Conservation (phyloP, 2,888 invertebrate genomes). For the Apamea anceps region DNA sequence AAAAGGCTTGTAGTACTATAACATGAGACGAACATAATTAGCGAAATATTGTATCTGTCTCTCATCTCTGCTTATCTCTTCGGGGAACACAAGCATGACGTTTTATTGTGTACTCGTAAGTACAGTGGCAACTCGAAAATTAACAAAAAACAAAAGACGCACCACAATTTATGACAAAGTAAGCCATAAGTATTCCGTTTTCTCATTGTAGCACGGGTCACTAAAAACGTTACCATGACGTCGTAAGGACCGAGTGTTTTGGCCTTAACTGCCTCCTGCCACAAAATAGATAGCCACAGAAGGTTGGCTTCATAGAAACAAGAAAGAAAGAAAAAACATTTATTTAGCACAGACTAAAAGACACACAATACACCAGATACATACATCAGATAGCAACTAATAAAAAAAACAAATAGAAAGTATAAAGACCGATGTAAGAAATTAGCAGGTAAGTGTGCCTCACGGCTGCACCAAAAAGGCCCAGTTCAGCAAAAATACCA, state of each 20-base stretch:
- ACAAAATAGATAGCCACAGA: background rate
- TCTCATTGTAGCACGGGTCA: constrained; percentile 60
- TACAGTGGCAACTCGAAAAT: constrained; percentile 21
- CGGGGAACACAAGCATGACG: too few species aligned
- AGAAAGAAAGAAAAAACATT: too few species aligned
- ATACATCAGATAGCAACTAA: too few species aligned
- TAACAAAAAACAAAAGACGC: constrained; percentile 36
- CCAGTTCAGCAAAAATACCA: too few species aligned
- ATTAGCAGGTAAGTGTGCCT: too few species aligned
- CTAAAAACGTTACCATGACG: constrained; percentile 69
- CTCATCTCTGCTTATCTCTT: background rate
- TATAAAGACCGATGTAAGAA: too few species aligned
- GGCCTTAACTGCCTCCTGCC: constrained; percentile 71
- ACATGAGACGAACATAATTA: background rate
- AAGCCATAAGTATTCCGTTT: constrained; percentile 59
- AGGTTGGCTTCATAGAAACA: too few species aligned
- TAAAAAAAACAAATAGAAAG: too few species aligned
- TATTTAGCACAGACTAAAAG: too few species aligned
- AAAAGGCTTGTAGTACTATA: background rate
- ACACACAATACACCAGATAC: too few species aligned
- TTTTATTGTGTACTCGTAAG: background rate
- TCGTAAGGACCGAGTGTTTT: constrained; percentile 71
- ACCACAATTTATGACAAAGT: constrained; percentile 43
- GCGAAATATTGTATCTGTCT: background rate
- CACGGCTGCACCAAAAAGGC: too few species aligned